Conservation (phyloP, 1,140 invertebrate genomes). For the Cydia splendana region DNA sequence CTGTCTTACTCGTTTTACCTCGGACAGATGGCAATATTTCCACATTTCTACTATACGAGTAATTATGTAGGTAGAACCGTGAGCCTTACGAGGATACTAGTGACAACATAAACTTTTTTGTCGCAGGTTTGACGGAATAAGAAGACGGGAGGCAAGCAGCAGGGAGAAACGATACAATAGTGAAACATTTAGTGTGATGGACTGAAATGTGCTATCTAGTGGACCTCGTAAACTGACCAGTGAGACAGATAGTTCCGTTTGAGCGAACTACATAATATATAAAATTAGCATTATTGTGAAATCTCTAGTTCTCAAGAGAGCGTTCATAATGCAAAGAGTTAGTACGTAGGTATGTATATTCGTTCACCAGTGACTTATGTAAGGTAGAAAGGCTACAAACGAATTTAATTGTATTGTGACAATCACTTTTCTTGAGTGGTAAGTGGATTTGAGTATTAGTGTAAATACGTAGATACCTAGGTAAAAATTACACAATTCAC, state of each 20-base stretch:
- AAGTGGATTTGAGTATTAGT: background rate
- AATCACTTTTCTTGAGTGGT: background rate
- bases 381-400: slow-evolving; percentile 19
- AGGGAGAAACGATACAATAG: slow-evolving; percentile 38
- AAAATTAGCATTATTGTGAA: slow-evolving; percentile 36
- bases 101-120: slow-evolving; percentile 46
- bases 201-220: slow-evolving; percentile 17
- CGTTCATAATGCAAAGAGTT: slow-evolving; percentile 49
- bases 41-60: no score
- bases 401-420: background rate
- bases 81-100: background rate
- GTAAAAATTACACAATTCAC: background rate
- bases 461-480: slow-evolving; percentile 1
- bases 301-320: slow-evolving; percentile 38
- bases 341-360: slow-evolving; percentile 47
- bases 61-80: background rate
- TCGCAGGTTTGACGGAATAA: slow-evolving; percentile 58
- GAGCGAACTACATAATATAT: slow-evolving; percentile 30
- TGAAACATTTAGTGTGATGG: background rate
- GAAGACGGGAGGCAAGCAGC: slow-evolving; percentile 55
- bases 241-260: slow-evolving; percentile 12
- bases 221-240: slow-evolving; percentile 15
- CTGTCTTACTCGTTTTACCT: no score
- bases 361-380: slow-evolving; percentile 44
- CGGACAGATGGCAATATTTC: no score